phyloP scores from a whole-genome alignment of 2,797 vertebrate species.

The Chrysolophus pictus region DNA sequence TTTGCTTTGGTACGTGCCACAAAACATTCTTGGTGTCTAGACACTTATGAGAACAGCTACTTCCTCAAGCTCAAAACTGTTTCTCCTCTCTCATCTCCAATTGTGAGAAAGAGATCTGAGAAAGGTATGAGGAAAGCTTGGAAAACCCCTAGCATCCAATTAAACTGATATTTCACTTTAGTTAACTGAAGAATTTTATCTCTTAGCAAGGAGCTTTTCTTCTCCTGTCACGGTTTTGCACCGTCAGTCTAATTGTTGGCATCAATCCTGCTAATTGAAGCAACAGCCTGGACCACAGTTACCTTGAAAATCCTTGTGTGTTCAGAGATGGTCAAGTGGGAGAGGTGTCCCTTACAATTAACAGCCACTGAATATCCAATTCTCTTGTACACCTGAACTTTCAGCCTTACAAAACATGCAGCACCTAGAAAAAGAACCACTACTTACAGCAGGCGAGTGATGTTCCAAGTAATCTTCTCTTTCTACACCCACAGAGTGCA shows the following conservation, averaged over 20 bases:
- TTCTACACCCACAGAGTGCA: not conserved
- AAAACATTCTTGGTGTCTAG: not conserved
- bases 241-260: not conserved
- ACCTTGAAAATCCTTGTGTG: not conserved
- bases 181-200: not conserved
- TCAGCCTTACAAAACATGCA: not conserved
- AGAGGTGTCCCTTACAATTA: not conserved
- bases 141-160: conserved; percentile 23
- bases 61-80: not conserved
- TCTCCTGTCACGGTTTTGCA: not conserved
- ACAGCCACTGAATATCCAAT: not conserved
- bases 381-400: not conserved
- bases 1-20: not conserved
- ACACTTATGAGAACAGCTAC: not conserved
- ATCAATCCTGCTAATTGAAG: not conserved
- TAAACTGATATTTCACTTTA: not conserved
- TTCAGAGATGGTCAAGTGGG: not conserved
- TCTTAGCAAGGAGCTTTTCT: not conserved
- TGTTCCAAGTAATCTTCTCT: not conserved
- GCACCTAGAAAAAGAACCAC: not conserved
- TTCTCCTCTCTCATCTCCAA: not conserved
- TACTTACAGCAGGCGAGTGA: not conserved
- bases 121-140: not conserved
- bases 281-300: not conserved
- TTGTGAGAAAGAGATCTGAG: not conserved